Evolutionary conservation across 1,140 invertebrate genomes (phyloP).

Genomic region (Trichoplusia ni): DNA sequence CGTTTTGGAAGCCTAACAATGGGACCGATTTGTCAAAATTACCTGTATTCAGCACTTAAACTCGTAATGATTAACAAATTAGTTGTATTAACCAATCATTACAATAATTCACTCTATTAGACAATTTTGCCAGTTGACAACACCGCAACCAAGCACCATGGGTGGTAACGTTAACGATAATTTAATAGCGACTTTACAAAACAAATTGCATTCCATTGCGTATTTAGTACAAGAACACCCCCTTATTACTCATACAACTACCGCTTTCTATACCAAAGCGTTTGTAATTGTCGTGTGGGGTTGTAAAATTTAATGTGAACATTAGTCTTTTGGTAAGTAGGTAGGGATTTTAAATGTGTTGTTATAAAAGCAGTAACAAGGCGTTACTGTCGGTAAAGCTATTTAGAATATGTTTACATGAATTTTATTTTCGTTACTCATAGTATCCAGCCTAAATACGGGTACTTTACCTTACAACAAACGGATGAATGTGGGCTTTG

Average conservation of each 20-base stretch:
- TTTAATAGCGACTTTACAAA: neutral
- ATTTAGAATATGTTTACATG: constrained; percentile 1
- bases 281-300: neutral
- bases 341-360: constrained; percentile 2
- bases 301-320: constrained; percentile 13
- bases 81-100: too few species aligned
- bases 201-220: constrained; percentile 14
- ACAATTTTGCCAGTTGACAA: too few species aligned
- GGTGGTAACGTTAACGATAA: constrained; percentile 3
- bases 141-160: neutral
- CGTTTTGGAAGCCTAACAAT: too few species aligned
- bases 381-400: neutral
- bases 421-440: neutral
- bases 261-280: constrained; percentile 3
- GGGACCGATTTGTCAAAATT: too few species aligned
- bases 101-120: too few species aligned
- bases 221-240: constrained; percentile 6
- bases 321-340: constrained; percentile 5
- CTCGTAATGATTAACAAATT: too few species aligned
- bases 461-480: neutral
- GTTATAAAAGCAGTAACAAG: neutral
- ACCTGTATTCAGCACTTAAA: too few species aligned
- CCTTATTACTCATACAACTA: neutral
- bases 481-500: too few species aligned
- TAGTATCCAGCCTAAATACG: neutral